phyloP scores from a whole-genome alignment of 2,113 vertebrate species.

The Pleuronectes platessa region DNA sequence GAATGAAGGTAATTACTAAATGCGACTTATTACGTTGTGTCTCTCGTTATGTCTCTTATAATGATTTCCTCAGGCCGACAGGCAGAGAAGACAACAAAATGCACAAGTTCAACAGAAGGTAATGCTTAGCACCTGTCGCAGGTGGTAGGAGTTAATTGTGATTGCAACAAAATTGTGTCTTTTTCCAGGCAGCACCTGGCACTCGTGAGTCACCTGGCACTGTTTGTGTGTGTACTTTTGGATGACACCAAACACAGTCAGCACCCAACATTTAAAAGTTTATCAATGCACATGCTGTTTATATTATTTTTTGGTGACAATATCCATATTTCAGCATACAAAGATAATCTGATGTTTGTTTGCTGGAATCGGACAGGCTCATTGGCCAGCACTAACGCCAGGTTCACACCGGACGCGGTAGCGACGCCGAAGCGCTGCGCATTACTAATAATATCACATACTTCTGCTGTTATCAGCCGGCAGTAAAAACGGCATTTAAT shows the following conservation, averaged over 20 bases:
- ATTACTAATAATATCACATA: too few relatives aligned
- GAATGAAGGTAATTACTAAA: conserved; percentile 32
- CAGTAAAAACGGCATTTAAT: too few relatives aligned
- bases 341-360: conserved; percentile 24
- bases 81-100: background rate
- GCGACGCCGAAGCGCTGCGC: too few relatives aligned
- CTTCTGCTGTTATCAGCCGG: too few relatives aligned
- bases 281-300: background rate
- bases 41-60: conserved; percentile 3
- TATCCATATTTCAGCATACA: background rate
- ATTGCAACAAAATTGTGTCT: conserved; percentile 29
- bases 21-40: conserved; percentile 8
- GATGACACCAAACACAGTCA: conserved; percentile 18
- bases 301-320: background rate
- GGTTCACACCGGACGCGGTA: too few relatives aligned
- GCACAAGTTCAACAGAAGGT: conserved; percentile 20
- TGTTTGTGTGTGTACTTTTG: conserved; percentile 33
- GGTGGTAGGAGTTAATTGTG: conserved; percentile 46
- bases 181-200: conserved; percentile 45
- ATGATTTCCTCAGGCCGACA: conserved; percentile 8
- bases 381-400: background rate
- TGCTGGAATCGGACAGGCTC: conserved; percentile 3
- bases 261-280: conserved; percentile 10
- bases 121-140: conserved; percentile 39
- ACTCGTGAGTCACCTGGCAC: too few relatives aligned